Base-by-base conservation (phyloP, 2,797 vertebrate genomes). In the Phrynocephalus guinanensis region DNA sequence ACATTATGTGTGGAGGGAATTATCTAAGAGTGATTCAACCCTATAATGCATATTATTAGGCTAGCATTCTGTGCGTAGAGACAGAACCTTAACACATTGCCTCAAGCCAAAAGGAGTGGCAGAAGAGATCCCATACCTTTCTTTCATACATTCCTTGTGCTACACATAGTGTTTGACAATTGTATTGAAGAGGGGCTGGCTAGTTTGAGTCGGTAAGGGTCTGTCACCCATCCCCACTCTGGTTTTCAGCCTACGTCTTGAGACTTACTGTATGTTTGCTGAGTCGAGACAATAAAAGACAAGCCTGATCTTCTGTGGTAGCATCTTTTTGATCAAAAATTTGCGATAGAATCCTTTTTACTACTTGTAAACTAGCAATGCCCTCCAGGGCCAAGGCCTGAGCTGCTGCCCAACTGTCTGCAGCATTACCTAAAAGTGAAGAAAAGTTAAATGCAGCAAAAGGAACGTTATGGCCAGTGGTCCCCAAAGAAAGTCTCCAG, bases 331-430 rank as follows among this genome's bases (percentile, higher is more conserved):
- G 94, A 33, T 92, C 84, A 89, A 97, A 97, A 79, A 96, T 94
- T 90, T 96, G 96, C 16, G 93, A 87, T 72, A 97, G 90, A 67
- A 97, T 95, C 91, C 95, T 96, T 83, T 96, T 95, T 79, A 97
- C 93, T 72, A 97, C 96, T 0, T 90, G 83, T 79, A 95, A 94
- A 79, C 92, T 95, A 79, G 87, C 67, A 67, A 93, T 86, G n/a
- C 96, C 95, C 26, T 97, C 95, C 86, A 97, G 85, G 15, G 96
- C 96, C 91, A 97, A 90, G 88, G 97, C 97, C 86, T 97, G 97
- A 66, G 97, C 96, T 33, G 96, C 96, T 86, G 95, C 94, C 97
- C 97, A 97, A 91, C 96, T 96, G 87, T 97, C 96, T 30, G 90
- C 92, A 68, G 86, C 93, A 48, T 93, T 95, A 86, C 96, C 96